Evolutionary conservation across 2,888 invertebrate species (phyloP).

Genomic region (Epirrhoe tristata): DNA sequence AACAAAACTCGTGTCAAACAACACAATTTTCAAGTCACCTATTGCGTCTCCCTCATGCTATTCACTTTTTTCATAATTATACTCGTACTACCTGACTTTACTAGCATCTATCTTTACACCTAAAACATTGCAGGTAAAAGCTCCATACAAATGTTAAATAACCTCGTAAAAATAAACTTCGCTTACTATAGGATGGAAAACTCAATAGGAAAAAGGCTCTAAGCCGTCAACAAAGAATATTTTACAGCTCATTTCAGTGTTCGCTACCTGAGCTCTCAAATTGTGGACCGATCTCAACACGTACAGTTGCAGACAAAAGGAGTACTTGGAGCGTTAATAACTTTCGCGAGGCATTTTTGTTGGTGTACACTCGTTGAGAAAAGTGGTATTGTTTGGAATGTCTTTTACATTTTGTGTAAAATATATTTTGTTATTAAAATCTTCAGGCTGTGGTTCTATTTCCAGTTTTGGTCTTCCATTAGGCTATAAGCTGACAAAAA

Average conservation of each 20-base stretch:
- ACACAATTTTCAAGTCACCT: too few species aligned
- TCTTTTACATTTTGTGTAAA: neutral
- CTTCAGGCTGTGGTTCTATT: too few species aligned
- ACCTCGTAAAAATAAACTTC: conserved; percentile 12
- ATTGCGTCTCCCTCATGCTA: too few species aligned
- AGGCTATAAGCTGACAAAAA: too few species aligned
- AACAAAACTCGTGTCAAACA: too few species aligned
- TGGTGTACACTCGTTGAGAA: neutral
- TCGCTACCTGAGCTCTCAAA: conserved; percentile 42
- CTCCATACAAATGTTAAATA: conserved; percentile 1
- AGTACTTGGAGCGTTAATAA: conserved; percentile 10
- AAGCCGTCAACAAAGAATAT: conserved; percentile 58
- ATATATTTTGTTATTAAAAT: neutral
- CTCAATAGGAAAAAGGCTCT: conserved; percentile 52
- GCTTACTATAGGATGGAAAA: conserved; percentile 15
- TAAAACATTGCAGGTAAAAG: neutral
- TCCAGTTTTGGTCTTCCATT: too few species aligned
- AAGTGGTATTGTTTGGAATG: neutral
- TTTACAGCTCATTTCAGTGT: conserved; percentile 53
- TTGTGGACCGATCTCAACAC: conserved; percentile 32
- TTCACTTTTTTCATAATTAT: neutral
- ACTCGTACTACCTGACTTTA: neutral
- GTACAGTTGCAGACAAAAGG: conserved; percentile 23
- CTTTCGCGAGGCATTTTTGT: neutral
- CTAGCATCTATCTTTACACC: neutral